phyloP scores from a whole-genome alignment of 2,113 vertebrate species.

The Bos javanicus region DNA sequence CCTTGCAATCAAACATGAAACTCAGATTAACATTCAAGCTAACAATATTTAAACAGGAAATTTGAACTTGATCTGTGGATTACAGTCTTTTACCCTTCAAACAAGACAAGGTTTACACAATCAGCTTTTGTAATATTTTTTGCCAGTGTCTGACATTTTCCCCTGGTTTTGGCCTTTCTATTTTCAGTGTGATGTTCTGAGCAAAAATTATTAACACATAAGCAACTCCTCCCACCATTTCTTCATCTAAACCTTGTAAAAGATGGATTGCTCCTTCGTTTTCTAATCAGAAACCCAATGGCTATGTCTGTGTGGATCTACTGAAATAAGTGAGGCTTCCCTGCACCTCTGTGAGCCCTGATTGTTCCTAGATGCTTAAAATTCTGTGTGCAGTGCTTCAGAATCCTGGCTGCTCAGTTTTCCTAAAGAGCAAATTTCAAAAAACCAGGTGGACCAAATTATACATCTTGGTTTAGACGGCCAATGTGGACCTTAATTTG shows the following conservation, averaged over 20 bases:
- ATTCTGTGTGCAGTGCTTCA: background rate
- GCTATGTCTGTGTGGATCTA: background rate
- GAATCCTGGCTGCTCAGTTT: background rate
- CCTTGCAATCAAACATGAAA: constrained; percentile 37
- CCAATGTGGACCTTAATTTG: background rate
- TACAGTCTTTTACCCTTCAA: constrained; percentile 64
- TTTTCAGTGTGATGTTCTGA: constrained; percentile 19
- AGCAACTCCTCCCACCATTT: background rate
- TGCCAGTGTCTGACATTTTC: constrained; percentile 54
- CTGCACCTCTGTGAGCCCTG: background rate
- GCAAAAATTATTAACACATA: constrained; percentile 12
- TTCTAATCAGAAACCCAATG: background rate
- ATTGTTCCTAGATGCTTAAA: background rate
- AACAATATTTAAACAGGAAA: constrained; percentile 72
- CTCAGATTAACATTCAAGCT: constrained; percentile 55
- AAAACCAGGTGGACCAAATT: background rate
- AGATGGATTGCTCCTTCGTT: background rate
- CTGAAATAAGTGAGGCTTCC: background rate
- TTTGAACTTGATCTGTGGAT: constrained; percentile 57
- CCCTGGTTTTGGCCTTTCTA: constrained; percentile 44
- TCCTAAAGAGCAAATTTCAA: background rate
- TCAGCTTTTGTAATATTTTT: constrained; percentile 43
- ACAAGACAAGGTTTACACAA: constrained; percentile 65
- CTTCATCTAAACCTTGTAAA: background rate
- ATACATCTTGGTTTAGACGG: background rate